Conservation (phyloP, 2,888 invertebrate species). For the Oxyteleia sp. region DNA sequence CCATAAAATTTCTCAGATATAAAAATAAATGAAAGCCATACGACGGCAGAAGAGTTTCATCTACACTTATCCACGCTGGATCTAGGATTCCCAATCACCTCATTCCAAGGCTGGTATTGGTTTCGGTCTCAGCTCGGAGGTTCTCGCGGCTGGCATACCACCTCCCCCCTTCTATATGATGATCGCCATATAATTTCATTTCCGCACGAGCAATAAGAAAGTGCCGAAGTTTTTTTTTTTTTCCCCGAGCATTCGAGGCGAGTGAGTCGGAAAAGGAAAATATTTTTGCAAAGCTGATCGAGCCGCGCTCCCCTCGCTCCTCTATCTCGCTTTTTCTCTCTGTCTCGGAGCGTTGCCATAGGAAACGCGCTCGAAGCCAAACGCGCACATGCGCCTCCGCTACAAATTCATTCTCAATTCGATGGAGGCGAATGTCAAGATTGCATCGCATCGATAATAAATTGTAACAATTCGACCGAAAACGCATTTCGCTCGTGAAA, state of each 20-base stretch:
- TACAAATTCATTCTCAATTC: slow-evolving; percentile 76
- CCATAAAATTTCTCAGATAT: no score
- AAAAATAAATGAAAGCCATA: no score
- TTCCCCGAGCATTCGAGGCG: slow-evolving; percentile 8
- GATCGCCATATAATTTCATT: slow-evolving; percentile 18
- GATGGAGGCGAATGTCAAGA: slow-evolving; percentile 76
- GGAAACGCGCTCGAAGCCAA: slow-evolving; percentile 54
- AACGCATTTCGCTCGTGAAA: slow-evolving; percentile 62
- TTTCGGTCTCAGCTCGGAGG: no score
- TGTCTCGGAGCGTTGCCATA: slow-evolving; percentile 63
- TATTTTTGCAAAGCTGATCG: slow-evolving; percentile 49
- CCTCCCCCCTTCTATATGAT: no score
- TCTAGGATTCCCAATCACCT: no score
- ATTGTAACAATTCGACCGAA: slow-evolving; percentile 73
- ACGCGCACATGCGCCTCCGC: slow-evolving; percentile 54
- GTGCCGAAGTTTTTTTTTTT: slow-evolving; percentile 15
- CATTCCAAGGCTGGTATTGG: no score
- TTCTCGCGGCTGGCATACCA: no score
- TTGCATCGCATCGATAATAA: slow-evolving; percentile 75
- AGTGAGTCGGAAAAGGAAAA: slow-evolving; percentile 23
- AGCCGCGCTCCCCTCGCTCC: not conserved
- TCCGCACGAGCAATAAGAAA: slow-evolving; percentile 22
- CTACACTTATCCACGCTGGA: no score
- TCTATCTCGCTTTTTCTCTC: slow-evolving; percentile 9
- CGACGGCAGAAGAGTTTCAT: no score